phyloP scores from a whole-genome alignment of 2,888 invertebrate genomes.

The Yponomeuta cagnagella region DNA sequence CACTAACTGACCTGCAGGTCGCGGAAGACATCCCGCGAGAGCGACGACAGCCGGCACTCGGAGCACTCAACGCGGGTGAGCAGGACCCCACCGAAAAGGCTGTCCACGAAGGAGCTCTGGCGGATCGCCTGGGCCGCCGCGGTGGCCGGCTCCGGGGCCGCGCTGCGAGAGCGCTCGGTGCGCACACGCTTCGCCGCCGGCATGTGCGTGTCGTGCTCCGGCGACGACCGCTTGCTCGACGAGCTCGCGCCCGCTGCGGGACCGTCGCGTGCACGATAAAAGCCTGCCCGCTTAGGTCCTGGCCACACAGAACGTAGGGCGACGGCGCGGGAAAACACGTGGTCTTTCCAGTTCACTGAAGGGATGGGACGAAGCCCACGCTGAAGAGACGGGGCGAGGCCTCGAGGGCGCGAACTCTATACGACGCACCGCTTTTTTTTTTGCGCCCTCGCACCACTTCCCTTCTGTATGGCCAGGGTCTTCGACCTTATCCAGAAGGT shows the following conservation, averaged over 20 bases:
- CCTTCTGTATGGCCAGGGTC: too few relatives aligned
- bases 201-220: constrained; percentile 25
- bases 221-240: constrained; percentile 32
- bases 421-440: too few relatives aligned
- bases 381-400: too few relatives aligned
- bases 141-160: constrained; percentile 32
- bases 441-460: too few relatives aligned
- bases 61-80: constrained; percentile 84
- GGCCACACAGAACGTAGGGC: too few relatives aligned
- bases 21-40: constrained; percentile 85
- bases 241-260: constrained; percentile 37
- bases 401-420: too few relatives aligned
- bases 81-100: constrained; percentile 72
- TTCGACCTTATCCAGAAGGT: too few relatives aligned
- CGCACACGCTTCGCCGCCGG: constrained; percentile 46
- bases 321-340: too few relatives aligned
- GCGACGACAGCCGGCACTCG: constrained; percentile 82
- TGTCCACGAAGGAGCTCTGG: constrained; percentile 50
- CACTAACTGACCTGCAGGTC: constrained; percentile 72
- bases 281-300: too few relatives aligned
- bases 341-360: too few relatives aligned
- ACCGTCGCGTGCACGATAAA: background rate
- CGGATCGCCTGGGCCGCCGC: background rate
- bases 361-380: too few relatives aligned
- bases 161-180: constrained; percentile 26